Evolutionary conservation across 2,113 vertebrate genomes (phyloP).

Genomic region (Mormoops blainvillei): DNA sequence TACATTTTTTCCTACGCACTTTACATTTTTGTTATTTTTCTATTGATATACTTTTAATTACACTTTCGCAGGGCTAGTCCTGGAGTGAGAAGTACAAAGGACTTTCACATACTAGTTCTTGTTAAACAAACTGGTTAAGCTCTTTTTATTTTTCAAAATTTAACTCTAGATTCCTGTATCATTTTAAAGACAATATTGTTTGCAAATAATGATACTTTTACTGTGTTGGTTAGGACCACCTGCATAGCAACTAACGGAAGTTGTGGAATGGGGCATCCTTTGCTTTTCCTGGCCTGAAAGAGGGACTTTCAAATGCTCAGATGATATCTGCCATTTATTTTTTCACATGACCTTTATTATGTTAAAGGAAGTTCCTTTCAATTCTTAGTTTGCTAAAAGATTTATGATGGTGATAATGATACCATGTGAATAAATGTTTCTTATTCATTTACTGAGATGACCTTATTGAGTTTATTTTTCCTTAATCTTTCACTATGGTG

Average conservation of each 20-base stretch:
- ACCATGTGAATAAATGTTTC: neutral
- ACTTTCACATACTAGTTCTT: neutral
- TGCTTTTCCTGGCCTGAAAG: neutral
- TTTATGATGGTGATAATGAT: neutral
- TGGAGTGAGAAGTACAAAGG: neutral
- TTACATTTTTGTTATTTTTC: neutral
- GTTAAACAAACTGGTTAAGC: neutral
- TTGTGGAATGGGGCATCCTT: neutral
- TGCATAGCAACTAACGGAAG: neutral
- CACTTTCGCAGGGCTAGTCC: neutral
- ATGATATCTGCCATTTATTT: neutral
- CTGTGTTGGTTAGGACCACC: neutral
- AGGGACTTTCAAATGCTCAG: neutral
- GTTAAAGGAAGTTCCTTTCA: neutral
- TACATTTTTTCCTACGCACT: neutral
- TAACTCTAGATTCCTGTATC: neutral
- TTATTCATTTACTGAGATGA: neutral
- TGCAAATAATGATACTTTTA: neutral
- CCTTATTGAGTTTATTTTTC: neutral
- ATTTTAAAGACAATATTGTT: neutral
- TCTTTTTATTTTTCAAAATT: neutral
- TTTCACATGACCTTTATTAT: neutral
- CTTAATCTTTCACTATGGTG: neutral
- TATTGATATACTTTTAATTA: neutral
- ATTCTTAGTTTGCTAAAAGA: neutral